A percentile compares a stretch with the other conserved stretches of the same genome.
Evolutionary conservation across 2,113 vertebrate species (phyloP).

Genomic region (Numida meleagris): DNA sequence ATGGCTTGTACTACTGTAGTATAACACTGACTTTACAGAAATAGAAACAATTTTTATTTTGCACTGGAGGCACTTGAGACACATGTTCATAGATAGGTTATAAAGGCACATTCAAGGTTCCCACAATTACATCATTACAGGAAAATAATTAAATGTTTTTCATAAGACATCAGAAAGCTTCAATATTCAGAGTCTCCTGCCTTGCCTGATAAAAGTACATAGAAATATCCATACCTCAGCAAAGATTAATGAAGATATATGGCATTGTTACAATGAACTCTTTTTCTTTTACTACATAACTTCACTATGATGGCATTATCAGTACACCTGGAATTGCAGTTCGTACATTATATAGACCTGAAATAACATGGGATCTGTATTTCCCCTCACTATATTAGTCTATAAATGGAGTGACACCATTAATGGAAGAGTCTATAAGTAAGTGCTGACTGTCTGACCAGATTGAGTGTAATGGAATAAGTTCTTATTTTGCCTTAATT

Average conservation of each 20-base stretch:
- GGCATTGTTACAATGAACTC: neutral
- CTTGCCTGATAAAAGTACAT: neutral
- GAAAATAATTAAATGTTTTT: neutral
- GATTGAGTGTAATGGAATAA: neutral
- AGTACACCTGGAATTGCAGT: neutral
- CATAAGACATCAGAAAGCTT: neutral
- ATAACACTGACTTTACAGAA: neutral
- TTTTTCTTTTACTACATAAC: neutral
- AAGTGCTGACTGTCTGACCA: conserved; percentile 15
- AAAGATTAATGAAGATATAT: neutral
- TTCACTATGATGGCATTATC: neutral
- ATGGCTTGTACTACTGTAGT: neutral
- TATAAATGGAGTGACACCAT: conserved; percentile 11
- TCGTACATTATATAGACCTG: neutral
- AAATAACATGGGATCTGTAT: conserved; percentile 2
- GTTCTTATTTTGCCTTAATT: conserved; percentile 11
- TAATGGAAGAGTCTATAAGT: conserved; percentile 18
- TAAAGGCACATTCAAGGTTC: neutral
- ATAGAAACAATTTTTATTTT: neutral
- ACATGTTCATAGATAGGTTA: fast-evolving
- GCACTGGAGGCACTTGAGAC: neutral
- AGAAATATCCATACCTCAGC: neutral
- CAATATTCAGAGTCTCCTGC: neutral
- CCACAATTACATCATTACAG: neutral
- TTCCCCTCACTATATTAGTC: neutral